Base-by-base conservation (phyloP, 2,888 invertebrate species). In the Lagria hirta region DNA sequence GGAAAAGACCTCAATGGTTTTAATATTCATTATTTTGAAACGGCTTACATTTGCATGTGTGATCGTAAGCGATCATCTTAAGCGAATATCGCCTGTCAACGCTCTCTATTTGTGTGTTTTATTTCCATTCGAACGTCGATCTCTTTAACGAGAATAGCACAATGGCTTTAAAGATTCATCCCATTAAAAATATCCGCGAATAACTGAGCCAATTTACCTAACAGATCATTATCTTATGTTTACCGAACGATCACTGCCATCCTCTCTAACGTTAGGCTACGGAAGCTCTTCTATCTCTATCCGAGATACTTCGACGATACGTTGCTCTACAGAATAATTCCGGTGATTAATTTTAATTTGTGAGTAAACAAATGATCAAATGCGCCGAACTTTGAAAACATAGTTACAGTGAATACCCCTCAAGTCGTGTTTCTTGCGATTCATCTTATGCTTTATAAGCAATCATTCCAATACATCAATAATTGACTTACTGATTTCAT, bases 161-260 rank as follows among this genome's bases (percentile, higher is more conserved):
- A 68, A 67, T 66, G 65, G 61, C 57, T 62, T 62, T 55, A 57
- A 67, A 58, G 66, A 68, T 68, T 66, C 66, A 69, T 65, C 66
- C 65, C 58, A 67, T 69, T 68, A 68, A 67, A 68, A 69, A 69
- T 64, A 62, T 66, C 57, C 55, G 63, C 65, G 61, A 68, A 65
- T 67, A 65, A 64, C 68, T 62, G 64, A 64, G 66, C 67, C 66
- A 68, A 69, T 68, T 69, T 68, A 68, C 64, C 65, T 65, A 65
- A 63, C 64, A 56, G 68, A 68, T 68, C 68, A 57, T 68, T 68
- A 68, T 68, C 67, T 67, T 62, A 59, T 58, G 58, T 60, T 61
- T 57, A 56, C 61, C 60, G 57, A 61, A 61, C 60, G 61, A 62
- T 61, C 58, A 27, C 5, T 14, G 15, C 14, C 16, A 12, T 48